Evolutionary conservation across 2,113 vertebrate species (phyloP).

Genomic region (Emydura subglobosa): DNA sequence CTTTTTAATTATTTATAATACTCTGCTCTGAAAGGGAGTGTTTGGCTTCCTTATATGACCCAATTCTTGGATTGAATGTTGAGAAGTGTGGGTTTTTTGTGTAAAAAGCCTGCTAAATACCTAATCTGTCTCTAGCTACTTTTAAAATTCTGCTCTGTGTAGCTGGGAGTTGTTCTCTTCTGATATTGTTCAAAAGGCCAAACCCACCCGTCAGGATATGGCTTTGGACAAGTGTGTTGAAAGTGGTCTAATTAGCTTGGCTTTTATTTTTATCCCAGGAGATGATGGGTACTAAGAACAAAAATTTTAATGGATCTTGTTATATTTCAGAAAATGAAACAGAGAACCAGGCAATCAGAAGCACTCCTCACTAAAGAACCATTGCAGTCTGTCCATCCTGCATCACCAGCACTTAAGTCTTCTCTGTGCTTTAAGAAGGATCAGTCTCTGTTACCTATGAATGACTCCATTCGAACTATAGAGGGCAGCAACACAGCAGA

Average conservation of each 20-base stretch:
- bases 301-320: background rate
- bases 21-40: background rate
- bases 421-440: slow-evolving; percentile 86
- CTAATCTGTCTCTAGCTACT: background rate
- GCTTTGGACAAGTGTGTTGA: background rate
- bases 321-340: slow-evolving; percentile 87
- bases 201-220: background rate
- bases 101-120: accelerated
- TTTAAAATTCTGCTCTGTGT: background rate
- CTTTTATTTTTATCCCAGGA: background rate
- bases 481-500: slow-evolving; percentile 94
- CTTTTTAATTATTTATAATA: background rate
- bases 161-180: background rate
- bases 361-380: slow-evolving; percentile 75
- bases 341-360: slow-evolving; percentile 76
- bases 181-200: background rate
- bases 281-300: background rate
- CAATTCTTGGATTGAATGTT: background rate
- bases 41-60: background rate
- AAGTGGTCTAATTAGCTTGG: background rate
- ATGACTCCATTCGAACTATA: slow-evolving; percentile 86
- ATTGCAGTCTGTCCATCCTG: slow-evolving; percentile 69
- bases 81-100: background rate
- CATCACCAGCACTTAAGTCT: slow-evolving; percentile 81
- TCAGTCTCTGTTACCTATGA: slow-evolving; percentile 76